Percentiles rank a stretch among this genome's conserved stretches.
phyloP scores from a whole-genome alignment of 2,888 invertebrate genomes.

The Pyrochroa serraticornis region DNA sequence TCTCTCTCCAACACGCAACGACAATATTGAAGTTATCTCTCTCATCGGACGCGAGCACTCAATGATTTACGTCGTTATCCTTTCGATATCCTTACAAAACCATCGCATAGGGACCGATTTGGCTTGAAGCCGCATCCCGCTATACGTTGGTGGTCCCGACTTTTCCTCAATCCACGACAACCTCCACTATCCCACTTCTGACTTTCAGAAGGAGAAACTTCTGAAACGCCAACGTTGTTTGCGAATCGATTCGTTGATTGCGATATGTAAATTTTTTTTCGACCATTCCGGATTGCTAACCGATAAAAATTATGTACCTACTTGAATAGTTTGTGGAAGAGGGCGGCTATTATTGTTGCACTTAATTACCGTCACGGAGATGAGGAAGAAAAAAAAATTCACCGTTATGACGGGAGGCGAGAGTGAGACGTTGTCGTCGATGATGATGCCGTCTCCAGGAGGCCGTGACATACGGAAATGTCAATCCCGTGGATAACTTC shows the following conservation, averaged over 20 bases:
- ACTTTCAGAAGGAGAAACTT: neutral
- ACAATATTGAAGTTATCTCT: constrained; percentile 21
- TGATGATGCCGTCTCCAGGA: constrained; percentile 4
- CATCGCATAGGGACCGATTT: constrained; percentile 30
- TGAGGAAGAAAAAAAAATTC: no score
- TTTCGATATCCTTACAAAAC: constrained; percentile 31
- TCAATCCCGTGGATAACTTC: constrained; percentile 37
- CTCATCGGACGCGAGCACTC: constrained; percentile 30
- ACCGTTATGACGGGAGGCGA: constrained; percentile 16
- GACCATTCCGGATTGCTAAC: no score
- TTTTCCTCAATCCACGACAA: neutral
- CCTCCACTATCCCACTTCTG: neutral
- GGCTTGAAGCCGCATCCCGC: constrained; percentile 25
- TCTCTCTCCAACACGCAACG: constrained; percentile 26
- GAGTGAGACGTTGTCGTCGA: neutral
- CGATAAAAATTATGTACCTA: no score
- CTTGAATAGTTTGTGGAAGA: no score
- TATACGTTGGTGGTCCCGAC: no score
- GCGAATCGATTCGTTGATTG: no score
- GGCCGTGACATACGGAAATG: constrained; percentile 37
- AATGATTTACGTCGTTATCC: constrained; percentile 36
- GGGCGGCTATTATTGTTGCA: no score
- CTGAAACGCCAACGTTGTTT: neutral
- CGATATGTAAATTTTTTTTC: no score
- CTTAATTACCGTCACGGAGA: no score